Evolutionary conservation across 2,888 invertebrate species (phyloP).

Genomic region (Mythimna albipuncta): DNA sequence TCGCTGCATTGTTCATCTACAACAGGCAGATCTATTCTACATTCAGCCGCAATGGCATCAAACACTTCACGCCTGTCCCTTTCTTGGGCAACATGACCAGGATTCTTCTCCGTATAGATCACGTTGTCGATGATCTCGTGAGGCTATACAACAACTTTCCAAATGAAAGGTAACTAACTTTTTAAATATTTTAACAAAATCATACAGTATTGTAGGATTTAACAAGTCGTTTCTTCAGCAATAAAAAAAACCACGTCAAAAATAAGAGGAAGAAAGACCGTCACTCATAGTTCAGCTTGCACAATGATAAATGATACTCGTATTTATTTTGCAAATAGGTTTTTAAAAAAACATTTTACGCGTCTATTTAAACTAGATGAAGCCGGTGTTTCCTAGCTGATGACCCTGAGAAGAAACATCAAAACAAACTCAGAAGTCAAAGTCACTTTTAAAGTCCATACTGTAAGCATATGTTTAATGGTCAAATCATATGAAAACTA

Average conservation of each 20-base stretch:
- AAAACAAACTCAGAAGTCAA: too few species aligned
- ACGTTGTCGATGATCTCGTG: constrained; percentile 61
- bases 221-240: neutral
- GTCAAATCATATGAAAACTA: too few species aligned
- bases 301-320: too few species aligned
- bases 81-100: constrained; percentile 74
- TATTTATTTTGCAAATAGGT: too few species aligned
- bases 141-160: constrained; percentile 70
- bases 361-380: too few species aligned
- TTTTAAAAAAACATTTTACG: too few species aligned
- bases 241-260: neutral
- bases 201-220: neutral
- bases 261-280: too few species aligned
- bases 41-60: constrained; percentile 72
- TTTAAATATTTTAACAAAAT: neutral
- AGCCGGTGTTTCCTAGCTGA: too few species aligned
- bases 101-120: constrained; percentile 60
- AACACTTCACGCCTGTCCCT: constrained; percentile 68
- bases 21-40: constrained; percentile 66
- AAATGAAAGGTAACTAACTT: constrained; percentile 71
- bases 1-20: constrained; percentile 67
- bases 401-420: too few species aligned
- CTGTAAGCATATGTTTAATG: too few species aligned
- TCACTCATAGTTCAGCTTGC: too few species aligned
- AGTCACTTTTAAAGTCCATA: too few species aligned